A percentile compares a stretch with the other conserved stretches of the same genome.
phyloP scores from a whole-genome alignment of 2,888 invertebrate species.

The Thecophora atra region DNA sequence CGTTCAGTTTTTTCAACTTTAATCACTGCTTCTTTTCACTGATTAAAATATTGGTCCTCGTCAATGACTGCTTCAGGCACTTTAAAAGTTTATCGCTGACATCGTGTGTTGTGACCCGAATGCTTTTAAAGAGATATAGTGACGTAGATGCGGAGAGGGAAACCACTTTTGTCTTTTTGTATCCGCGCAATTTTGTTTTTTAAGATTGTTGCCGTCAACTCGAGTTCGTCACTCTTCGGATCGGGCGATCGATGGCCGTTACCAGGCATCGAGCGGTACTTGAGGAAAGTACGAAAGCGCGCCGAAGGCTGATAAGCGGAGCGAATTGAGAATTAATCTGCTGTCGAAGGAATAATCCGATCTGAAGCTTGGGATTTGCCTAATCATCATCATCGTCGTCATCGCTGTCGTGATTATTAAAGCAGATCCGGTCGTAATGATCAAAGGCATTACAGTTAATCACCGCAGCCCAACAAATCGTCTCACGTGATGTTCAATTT shows the following conservation, averaged over 20 bases:
- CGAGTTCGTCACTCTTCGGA: neutral
- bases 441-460: neutral
- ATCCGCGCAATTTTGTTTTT: neutral
- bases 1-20: too few species aligned
- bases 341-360: neutral
- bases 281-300: neutral
- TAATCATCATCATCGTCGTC: neutral
- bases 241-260: neutral
- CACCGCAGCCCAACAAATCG: too few species aligned
- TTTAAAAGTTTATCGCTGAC: too few species aligned
- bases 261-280: neutral
- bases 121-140: too few species aligned
- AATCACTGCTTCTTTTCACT: too few species aligned
- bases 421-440: neutral
- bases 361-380: too few species aligned
- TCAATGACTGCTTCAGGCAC: too few species aligned
- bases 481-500: too few species aligned
- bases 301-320: neutral
- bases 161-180: too few species aligned
- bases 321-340: neutral
- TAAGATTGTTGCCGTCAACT: neutral
- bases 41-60: too few species aligned
- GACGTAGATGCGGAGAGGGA: too few species aligned
- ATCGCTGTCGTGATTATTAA: neutral
- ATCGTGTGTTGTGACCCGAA: too few species aligned